Conservation (phyloP, 2,797 vertebrate species). For the Austrolebias charrua region DNA sequence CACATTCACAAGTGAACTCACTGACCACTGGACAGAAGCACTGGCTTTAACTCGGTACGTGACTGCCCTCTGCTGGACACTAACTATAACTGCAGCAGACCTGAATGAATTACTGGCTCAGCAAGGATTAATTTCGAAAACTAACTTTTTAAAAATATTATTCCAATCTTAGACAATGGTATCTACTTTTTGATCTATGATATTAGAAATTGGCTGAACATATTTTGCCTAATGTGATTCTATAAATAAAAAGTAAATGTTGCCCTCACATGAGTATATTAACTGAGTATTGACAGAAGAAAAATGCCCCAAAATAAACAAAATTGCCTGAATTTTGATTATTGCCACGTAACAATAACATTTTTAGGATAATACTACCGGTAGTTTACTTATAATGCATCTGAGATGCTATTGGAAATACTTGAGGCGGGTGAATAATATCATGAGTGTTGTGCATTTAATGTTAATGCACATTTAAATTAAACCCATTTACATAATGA, state of each 20-base stretch:
- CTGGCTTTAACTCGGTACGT: constrained; percentile 16
- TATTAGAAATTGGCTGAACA: no score
- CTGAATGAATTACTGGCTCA: neutral
- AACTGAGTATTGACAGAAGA: no score
- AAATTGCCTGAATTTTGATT: neutral
- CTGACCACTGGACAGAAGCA: neutral
- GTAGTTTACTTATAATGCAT: no score
- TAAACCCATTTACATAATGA: neutral
- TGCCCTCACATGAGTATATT: neutral
- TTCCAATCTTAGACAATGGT: no score
- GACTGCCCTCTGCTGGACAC: constrained; percentile 66
- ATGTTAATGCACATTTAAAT: neutral
- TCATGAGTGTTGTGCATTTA: neutral
- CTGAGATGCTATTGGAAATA: no score
- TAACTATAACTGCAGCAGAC: constrained; percentile 21
- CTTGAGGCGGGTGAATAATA: neutral
- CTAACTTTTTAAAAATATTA: no score
- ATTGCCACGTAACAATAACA: no score
- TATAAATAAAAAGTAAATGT: neutral
- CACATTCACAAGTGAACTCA: neutral
- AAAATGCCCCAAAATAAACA: no score
- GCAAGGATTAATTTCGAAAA: neutral
- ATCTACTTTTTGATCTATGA: no score
- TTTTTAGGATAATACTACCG: no score
- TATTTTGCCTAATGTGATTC: no score